Evolutionary conservation across 2,888 invertebrate species (phyloP), one percentile per base, ranked within the genome.

Genomic region (Eilema sororculum): DNA sequence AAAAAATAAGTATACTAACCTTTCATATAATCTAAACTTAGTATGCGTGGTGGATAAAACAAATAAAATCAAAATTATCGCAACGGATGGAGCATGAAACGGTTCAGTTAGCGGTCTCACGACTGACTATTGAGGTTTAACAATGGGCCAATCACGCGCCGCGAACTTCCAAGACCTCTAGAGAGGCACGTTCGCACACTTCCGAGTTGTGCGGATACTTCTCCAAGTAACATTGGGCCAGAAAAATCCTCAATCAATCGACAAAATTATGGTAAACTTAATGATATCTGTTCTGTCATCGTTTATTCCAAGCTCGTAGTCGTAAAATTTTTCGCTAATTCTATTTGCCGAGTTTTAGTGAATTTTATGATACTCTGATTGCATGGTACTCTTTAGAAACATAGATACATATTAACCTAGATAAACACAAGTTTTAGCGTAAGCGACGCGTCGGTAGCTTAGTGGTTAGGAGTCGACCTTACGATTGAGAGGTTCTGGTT

Each of bases 91-190:
- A 81, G 78, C 80, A 84, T 84, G 85, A 85, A 88, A 84, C 82
- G 87, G 83, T 86, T 85, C 86, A 87, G 89, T 89, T 90, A 88
- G 89, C 88, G 89, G 89, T 83, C 86, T 86, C 84, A 83, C 87
- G 89, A 87, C 89, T 88, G 91, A 87, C 89, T 91, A 92, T 92
- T 92, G 91, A 93, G 77, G 87, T 84, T 84, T 87, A 84, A 94
- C 94, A 94, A 95, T 94, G 86, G 86, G 89, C 90, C 94, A 95
- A 95, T 95, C 94, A 95, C 86, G 89, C 88, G 83, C 79, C 79
- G 84, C 87, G 87, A 91, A 93, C 88, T 92, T 89, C 85, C 85
- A 84, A 88, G 89, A 89, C 89, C 91, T 89, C 89, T 87, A 76
- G 69, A 83, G 84, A 88, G 84, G 89, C 94, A 94, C 93, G 94